Evolutionary conservation across 2,797 vertebrate species (phyloP), one percentile per base, ranked within the genome.

Genomic region (Pseudomugil tenellus): DNA sequence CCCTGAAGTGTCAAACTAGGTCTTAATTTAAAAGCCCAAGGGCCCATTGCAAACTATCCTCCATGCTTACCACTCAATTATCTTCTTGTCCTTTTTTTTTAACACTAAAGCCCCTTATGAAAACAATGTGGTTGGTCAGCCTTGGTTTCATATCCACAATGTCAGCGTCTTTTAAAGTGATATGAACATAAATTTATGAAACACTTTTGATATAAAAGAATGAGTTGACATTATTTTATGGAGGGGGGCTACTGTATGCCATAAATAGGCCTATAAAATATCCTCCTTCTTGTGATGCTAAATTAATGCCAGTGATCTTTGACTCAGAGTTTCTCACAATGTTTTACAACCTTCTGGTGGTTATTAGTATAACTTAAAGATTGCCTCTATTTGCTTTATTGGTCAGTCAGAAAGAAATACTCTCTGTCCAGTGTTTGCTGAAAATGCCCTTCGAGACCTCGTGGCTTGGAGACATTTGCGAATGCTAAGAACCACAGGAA

Each of bases 51-150:
- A 81, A 76, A 89, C 86, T 74, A 87, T 79, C 79, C 77, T 75
- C 62, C 83, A 89, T 87, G 87, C 87, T 91, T 91, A 91, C 85
- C 88, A 88, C 91, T 91, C 88, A 91, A 87, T 93, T 91, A 91
- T 87, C 85, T 87, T 81, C 76, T 75, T 81, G 83, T 84, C 79
- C 85, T 31, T 65, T 72, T 86, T 86, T 84, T 67, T 56, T 0
- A 46, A 82, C 61, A 28, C 64, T 73, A 79, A 88, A 89, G 76
- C 62, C 72, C 74, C 70, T 54, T 72, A 63, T 63, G 75, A 90
- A 89, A 86, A 87, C 76, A 88, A 59, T 73, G 79, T 29, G 68
- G 76, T 74, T 56, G 80, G 83, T 77, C 74, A 48, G 0, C 60
- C 58, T 13, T 7, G 35, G 74, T 78, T 69, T 84, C 59, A 62